These are phyloP conservation scores for Pollenia griseotomentosa DNA, from an alignment of 2,888 invertebrate genomes.

Conservation along the genomic window DNA sequence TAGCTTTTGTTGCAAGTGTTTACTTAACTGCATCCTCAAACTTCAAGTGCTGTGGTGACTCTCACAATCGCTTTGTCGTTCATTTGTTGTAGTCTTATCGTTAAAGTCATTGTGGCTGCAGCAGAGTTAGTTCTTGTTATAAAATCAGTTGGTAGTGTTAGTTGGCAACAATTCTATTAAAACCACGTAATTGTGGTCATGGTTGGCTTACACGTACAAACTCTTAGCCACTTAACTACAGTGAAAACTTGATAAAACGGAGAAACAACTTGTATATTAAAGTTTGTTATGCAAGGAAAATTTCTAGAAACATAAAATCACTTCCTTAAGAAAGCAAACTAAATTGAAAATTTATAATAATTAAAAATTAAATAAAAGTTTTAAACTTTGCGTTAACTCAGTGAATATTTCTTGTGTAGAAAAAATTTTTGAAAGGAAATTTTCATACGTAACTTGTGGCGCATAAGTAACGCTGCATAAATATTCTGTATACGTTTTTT, in stretches of 20 bases:
- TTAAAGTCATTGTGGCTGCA: conserved; percentile 27
- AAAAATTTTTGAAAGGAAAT: no score
- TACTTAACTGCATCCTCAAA: conserved; percentile 44
- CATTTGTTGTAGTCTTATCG: not conserved
- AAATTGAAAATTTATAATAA: no score
- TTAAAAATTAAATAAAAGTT: no score
- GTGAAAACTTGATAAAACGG: conserved; percentile 3
- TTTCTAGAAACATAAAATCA: no score
- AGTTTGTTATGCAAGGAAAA: no score
- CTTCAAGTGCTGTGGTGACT: conserved; percentile 33
- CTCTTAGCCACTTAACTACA: conserved; percentile 5
- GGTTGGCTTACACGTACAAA: not conserved
- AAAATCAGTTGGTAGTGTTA: conserved; percentile 41
- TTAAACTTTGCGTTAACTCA: no score
- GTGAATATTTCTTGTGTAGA: no score
- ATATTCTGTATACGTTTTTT: no score
- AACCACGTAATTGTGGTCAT: conserved; percentile 56
- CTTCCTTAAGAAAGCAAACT: no score
- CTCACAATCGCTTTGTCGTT: conserved; percentile 12
- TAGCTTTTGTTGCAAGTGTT: conserved; percentile 29
- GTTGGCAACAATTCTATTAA: conserved; percentile 34
- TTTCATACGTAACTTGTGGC: no score
- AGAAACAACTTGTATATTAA: no score
- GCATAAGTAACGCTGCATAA: no score
- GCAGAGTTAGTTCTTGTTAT: conserved; percentile 65